phyloP scores from a whole-genome alignment of 2,797 vertebrate species.

The Urophycis tenuis region DNA sequence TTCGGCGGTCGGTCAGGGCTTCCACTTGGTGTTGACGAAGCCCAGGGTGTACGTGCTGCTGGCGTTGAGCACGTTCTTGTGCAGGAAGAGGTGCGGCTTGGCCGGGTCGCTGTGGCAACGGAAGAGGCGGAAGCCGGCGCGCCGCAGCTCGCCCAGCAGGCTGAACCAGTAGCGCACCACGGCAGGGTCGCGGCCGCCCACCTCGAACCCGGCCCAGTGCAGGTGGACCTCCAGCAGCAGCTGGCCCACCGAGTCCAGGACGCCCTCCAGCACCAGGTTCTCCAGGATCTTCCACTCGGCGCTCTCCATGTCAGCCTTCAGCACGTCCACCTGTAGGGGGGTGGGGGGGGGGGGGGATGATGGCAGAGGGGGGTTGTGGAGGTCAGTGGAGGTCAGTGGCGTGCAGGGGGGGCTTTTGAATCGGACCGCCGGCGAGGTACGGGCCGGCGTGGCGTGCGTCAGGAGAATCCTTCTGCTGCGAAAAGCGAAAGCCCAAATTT shows the following conservation, averaged over 20 bases:
- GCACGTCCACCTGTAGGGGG: constrained; percentile 81
- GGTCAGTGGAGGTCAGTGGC: not conserved
- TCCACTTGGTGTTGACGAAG: constrained; percentile 89
- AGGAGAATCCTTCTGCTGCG: not conserved
- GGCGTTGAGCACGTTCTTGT: constrained; percentile 81
- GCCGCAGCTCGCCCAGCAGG: constrained; percentile 85
- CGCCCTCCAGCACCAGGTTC: constrained; percentile 86
- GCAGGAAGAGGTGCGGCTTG: constrained; percentile 84
- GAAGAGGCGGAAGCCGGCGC: constrained; percentile 83
- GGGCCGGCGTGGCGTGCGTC: no score
- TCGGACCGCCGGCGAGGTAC: no score
- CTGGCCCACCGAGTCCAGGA: constrained; percentile 85
- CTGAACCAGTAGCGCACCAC: constrained; percentile 97
- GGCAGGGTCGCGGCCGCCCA: constrained; percentile 80
- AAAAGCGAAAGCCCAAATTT: not conserved
- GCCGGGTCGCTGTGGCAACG: constrained; percentile 74
- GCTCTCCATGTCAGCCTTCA: constrained; percentile 91
- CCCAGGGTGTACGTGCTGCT: constrained; percentile 86
- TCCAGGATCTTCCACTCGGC: constrained; percentile 97
- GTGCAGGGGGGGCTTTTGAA: not conserved
- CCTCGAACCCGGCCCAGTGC: constrained; percentile 95
- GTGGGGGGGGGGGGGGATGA: not conserved
- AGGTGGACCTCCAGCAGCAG: constrained; percentile 87
- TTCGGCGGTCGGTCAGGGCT: constrained; percentile 40
- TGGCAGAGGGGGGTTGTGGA: not conserved